Evolutionary conservation across 2,888 invertebrate species (phyloP).

Genomic region (Alcis repandata): DNA sequence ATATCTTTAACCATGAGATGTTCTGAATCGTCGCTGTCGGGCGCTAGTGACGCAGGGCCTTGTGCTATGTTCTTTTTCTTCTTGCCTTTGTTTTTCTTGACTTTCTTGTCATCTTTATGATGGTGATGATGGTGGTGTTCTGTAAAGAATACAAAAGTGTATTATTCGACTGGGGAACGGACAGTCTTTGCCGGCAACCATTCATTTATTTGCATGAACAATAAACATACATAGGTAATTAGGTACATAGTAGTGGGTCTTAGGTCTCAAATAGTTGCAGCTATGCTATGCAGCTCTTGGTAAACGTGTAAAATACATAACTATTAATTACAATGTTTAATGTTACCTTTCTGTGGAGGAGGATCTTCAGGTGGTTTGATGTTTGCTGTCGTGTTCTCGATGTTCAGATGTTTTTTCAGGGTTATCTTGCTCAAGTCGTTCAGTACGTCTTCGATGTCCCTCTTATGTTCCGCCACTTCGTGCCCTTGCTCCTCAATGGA

Average conservation of each 20-base stretch:
- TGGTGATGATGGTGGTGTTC: conserved; percentile 29
- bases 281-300: no score
- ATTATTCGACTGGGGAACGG: no score
- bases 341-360: conserved; percentile 66
- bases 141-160: not conserved
- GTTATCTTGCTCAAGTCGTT: conserved; percentile 81
- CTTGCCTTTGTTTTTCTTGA: conserved; percentile 73
- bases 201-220: no score
- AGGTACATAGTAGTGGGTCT: no score
- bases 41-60: conserved; percentile 55
- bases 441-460: conserved; percentile 80
- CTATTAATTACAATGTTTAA: no score
- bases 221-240: no score
- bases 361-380: conserved; percentile 76
- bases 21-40: conserved; percentile 79
- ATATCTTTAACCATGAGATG: conserved; percentile 75
- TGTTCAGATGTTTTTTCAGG: conserved; percentile 77
- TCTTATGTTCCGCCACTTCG: conserved; percentile 67
- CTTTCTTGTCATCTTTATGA: conserved; percentile 71
- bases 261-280: no score
- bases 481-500: conserved; percentile 72
- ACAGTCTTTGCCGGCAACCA: no score
- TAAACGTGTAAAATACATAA: no score
- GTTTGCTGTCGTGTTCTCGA: conserved; percentile 81
- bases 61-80: conserved; percentile 57